Evolutionary conservation across 2,797 vertebrate species (phyloP), one percentile per base, ranked within the genome.

Genomic region (Parambassis ranga): DNA sequence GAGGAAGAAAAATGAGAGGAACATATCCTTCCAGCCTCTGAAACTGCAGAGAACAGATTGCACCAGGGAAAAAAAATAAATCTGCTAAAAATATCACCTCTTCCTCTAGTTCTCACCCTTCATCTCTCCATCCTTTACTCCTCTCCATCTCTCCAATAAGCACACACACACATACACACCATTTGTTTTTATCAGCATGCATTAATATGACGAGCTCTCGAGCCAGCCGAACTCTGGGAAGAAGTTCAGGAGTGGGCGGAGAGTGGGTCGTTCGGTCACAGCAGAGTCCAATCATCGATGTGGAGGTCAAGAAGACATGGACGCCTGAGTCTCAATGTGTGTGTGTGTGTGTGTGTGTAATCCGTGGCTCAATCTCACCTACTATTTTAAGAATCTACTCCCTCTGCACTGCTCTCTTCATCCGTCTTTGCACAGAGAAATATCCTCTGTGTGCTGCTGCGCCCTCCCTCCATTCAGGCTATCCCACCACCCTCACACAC

Each of bases 31-130:
- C 58, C 66, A 67, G 65, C 41, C 55, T 66, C 68, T 24, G 46
- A 68, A 71, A 69, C 81, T 67, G 58, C 70, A 67, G 62, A 77
- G 82, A 84, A 88, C 89, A 90, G 77, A 84, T 72, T 87, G 84
- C 73, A 86, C 59, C 47, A 73, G 57, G 58, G 36, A 50, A 37
- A 74, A 77, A 72, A 76, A 79, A 72, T 6, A 57, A 72, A 72
- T 68, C 73, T 72, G 77, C 89, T 92, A 91, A 90, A 91, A 91
- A 92, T 92, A 92, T 80, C 79, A 62, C 81, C 75, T 85, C 75
- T 77, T 83, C 76, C 64, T 76, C 83, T 82, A 48, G 39, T 81
- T 86, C 71, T 82, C 83, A 82, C 79, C 80, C 75, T 87, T 79
- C 73, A 70, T 75, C 71, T 72, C 83, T 81, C 61, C 57, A 60